A percentile compares a stretch with the other conserved stretches of the same genome.
Evolutionary conservation across 1,140 invertebrate species (phyloP).

Genomic region (Teleogryllus occipitalis): DNA sequence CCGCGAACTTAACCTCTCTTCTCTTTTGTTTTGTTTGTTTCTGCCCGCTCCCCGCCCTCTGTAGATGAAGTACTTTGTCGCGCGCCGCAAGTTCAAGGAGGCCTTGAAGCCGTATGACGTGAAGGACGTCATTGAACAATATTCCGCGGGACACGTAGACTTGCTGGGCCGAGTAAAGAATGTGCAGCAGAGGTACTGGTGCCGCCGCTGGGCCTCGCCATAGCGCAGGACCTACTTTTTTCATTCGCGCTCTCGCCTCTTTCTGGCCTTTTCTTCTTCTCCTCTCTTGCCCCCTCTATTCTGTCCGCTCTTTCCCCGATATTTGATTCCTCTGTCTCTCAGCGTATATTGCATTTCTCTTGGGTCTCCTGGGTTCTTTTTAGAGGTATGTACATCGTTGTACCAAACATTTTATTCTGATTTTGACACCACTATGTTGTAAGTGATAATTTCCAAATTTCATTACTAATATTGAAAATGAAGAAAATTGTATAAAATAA

Average conservation of each 20-base stretch:
- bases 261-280: background rate
- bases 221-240: background rate
- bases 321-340: no score
- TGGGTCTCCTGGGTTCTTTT: no score
- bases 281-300: no score
- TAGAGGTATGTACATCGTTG: no score
- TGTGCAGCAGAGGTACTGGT: slow-evolving; percentile 69
- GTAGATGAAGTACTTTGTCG: slow-evolving; percentile 91
- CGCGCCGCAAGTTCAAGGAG: slow-evolving; percentile 89
- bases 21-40: slow-evolving; percentile 25
- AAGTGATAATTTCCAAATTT: no score
- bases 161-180: slow-evolving; percentile 81
- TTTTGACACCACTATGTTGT: no score
- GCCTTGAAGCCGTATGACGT: slow-evolving; percentile 94
- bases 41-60: slow-evolving; percentile 12
- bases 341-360: no score
- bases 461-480: no score
- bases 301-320: no score
- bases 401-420: no score
- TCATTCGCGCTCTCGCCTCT: background rate
- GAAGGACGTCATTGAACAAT: slow-evolving; percentile 95
- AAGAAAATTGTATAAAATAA: no score
- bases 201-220: background rate
- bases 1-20: background rate
- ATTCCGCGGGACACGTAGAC: slow-evolving; percentile 86